Evolutionary conservation across 2,113 vertebrate species (phyloP).

Genomic region (Elephantulus edwardii): DNA sequence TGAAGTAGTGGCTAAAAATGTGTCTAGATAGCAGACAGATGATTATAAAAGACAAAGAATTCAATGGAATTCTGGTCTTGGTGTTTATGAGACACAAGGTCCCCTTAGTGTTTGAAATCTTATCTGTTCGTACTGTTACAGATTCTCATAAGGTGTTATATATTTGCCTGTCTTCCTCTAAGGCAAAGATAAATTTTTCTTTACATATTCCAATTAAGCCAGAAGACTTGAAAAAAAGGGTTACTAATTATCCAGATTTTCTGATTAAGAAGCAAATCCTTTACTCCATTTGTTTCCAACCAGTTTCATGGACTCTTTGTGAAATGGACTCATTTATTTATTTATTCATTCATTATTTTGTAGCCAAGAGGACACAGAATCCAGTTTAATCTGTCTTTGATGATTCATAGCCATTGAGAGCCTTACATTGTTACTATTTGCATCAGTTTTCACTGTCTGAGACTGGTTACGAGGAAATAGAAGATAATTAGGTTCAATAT

Average conservation of each 20-base stretch:
- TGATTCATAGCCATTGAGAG: neutral
- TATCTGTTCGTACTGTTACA: neutral
- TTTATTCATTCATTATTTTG: neutral
- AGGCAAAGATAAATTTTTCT: neutral
- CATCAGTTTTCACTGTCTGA: neutral
- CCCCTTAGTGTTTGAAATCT: neutral
- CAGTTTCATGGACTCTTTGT: neutral
- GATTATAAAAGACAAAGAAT: neutral
- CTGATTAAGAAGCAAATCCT: neutral
- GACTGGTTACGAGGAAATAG: neutral
- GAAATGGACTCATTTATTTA: conserved; percentile 2
- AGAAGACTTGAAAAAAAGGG: neutral
- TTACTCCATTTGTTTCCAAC: conserved; percentile 8
- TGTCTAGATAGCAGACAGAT: neutral
- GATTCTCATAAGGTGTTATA: neutral
- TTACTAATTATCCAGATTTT: neutral
- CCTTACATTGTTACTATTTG: neutral
- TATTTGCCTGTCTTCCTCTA: neutral
- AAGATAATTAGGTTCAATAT: neutral
- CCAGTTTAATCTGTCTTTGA: conserved; percentile 10
- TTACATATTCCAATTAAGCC: neutral
- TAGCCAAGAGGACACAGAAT: neutral
- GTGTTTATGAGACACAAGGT: neutral
- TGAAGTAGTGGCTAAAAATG: neutral
- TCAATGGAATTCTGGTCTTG: neutral